Conservation (phyloP, 2,888 invertebrate species). For the Chaetoderma sp. region DNA sequence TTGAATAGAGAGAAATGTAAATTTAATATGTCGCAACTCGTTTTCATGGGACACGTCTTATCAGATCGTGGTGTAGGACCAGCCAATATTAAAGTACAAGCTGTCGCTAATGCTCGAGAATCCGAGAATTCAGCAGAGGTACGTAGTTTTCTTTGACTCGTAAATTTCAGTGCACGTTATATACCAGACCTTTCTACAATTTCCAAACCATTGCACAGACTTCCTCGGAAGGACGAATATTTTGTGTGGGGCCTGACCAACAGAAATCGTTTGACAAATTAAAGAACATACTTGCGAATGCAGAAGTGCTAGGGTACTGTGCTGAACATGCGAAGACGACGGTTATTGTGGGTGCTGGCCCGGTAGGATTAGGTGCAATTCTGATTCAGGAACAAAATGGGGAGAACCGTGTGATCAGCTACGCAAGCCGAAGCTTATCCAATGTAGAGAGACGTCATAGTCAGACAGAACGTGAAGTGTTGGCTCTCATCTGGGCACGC, state of each 20-base stretch:
- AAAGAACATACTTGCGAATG: conserved; percentile 15
- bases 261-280: conserved; percentile 18
- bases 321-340: conserved; percentile 10
- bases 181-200: no score
- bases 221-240: no score
- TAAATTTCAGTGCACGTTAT: no score
- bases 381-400: conserved; percentile 15
- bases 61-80: no score
- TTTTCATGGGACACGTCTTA: no score
- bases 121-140: no score
- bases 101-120: no score
- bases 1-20: no score
- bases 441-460: background rate
- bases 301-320: conserved; percentile 20
- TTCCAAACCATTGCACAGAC: no score
- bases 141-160: no score
- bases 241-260: conserved; percentile 20
- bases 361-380: conserved; percentile 4
- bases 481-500: conserved; percentile 23
- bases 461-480: conserved; percentile 13
- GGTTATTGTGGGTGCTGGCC: conserved; percentile 17
- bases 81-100: no score
- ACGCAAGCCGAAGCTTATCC: conserved; percentile 3
- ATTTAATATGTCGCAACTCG: no score
- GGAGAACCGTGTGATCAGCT: conserved; percentile 1